phyloP scores from a whole-genome alignment of 2,797 vertebrate species.

The Sus cebifrons region DNA sequence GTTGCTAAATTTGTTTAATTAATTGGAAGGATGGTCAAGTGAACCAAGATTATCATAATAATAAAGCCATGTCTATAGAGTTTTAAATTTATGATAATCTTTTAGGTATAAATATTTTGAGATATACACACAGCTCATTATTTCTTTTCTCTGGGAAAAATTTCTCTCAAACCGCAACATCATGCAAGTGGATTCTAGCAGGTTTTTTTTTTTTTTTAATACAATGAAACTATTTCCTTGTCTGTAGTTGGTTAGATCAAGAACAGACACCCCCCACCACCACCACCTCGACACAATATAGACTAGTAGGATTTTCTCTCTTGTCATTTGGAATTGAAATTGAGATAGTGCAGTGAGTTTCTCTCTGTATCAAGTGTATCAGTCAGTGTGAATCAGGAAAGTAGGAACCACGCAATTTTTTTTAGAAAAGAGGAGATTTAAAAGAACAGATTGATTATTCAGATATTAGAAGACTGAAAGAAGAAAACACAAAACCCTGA shows the following conservation, averaged over 20 bases:
- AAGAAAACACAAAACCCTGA: not conserved
- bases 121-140: not conserved
- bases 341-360: not conserved
- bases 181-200: not conserved
- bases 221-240: not conserved
- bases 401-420: not conserved
- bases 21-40: not conserved
- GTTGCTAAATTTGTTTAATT: constrained; percentile 18
- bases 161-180: not conserved
- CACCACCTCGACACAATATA: not conserved
- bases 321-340: not conserved
- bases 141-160: not conserved
- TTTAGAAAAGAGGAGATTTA: not conserved
- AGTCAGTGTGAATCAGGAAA: not conserved
- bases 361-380: not conserved
- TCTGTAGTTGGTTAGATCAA: not conserved
- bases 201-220: not conserved
- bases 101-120: not conserved
- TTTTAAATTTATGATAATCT: not conserved
- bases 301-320: not conserved
- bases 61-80: not conserved
- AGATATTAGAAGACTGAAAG: not conserved
- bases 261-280: not conserved
- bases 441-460: not conserved
- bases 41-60: not conserved